Percentiles rank a stretch among this genome's conserved stretches.
Evolutionary conservation across 1,140 invertebrate genomes (phyloP).

Genomic region (Drosophila melanica): DNA sequence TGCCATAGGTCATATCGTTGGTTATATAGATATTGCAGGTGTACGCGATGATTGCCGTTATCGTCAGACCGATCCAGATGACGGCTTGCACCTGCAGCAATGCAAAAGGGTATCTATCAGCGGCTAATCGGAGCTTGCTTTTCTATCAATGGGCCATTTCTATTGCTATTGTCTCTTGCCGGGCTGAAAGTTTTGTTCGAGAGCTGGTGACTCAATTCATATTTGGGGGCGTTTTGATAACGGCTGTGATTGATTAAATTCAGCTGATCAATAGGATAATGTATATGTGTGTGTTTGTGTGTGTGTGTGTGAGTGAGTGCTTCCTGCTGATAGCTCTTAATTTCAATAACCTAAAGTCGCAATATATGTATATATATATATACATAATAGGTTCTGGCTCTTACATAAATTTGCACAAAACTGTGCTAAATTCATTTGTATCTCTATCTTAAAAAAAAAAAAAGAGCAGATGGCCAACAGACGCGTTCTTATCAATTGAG

Average conservation of each 20-base stretch:
- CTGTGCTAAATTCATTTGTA: too few species aligned
- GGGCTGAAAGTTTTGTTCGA: not conserved
- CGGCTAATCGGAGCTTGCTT: not conserved
- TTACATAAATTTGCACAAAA: too few species aligned
- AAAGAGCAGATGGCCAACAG: slow-evolving; percentile 20
- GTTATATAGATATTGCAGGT: slow-evolving; percentile 65
- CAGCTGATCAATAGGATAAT: slow-evolving; percentile 4
- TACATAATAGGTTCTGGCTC: too few species aligned
- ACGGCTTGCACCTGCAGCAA: slow-evolving; percentile 61
- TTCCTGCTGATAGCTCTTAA: slow-evolving; percentile 1
- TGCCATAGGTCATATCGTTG: slow-evolving; percentile 44
- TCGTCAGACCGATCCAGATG: slow-evolving; percentile 74
- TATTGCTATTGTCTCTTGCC: not conserved
- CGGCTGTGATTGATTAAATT: slow-evolving; percentile 16
- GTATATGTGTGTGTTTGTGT: not conserved
- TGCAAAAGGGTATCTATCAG: too few species aligned
- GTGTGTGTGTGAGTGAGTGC: not conserved
- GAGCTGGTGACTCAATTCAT: not conserved
- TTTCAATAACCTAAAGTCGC: not conserved
- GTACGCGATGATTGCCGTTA: slow-evolving; percentile 72
- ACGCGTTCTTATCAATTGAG: slow-evolving; percentile 20
- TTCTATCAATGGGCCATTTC: slow-evolving; percentile 2
- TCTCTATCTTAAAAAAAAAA: too few species aligned
- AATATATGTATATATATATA: not conserved
- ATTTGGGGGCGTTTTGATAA: slow-evolving; percentile 6